phyloP scores from a whole-genome alignment of 2,888 invertebrate genomes.

The Apamea epomidion region DNA sequence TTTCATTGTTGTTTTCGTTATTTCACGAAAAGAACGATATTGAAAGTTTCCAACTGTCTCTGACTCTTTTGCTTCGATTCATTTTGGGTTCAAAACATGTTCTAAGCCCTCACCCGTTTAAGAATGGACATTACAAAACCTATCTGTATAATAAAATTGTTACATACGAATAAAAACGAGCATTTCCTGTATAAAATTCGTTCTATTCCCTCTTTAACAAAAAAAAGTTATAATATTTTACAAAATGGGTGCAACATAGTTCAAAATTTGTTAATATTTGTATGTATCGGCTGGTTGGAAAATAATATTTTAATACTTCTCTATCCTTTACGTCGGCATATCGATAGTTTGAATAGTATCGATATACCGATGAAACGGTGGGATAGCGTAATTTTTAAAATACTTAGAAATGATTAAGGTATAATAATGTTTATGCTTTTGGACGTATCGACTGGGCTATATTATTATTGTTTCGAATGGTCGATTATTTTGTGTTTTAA shows the following conservation, averaged over 20 bases:
- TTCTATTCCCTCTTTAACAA: conserved; percentile 20
- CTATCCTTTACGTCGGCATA: conserved; percentile 14
- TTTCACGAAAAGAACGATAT: no score
- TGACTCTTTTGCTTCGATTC: not conserved
- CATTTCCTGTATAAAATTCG: conserved; percentile 47
- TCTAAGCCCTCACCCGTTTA: not conserved
- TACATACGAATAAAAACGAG: conserved; percentile 8
- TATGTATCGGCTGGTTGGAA: conserved; percentile 56
- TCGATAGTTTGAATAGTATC: conserved; percentile 27
- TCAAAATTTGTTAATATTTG: conserved; percentile 54
- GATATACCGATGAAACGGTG: conserved; percentile 17
- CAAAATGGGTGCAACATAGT: conserved; percentile 57
- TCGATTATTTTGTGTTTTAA: conserved; percentile 34
- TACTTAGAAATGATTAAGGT: conserved; percentile 58
- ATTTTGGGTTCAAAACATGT: not conserved
- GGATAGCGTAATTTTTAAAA: conserved; percentile 59
- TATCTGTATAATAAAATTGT: conserved; percentile 22
- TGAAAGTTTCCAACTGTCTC: no score
- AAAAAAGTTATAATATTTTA: conserved; percentile 24
- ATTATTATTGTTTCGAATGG: conserved; percentile 29
- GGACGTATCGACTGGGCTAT: conserved; percentile 36
- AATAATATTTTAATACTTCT: conserved; percentile 62
- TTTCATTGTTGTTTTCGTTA: no score
- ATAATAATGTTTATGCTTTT: conserved; percentile 63
- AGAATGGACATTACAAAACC: conserved; percentile 3